These are phyloP conservation scores for Megaustenia siamemsis DNA, from an alignment of 2,888 invertebrate species.

Conservation along the genomic window DNA sequence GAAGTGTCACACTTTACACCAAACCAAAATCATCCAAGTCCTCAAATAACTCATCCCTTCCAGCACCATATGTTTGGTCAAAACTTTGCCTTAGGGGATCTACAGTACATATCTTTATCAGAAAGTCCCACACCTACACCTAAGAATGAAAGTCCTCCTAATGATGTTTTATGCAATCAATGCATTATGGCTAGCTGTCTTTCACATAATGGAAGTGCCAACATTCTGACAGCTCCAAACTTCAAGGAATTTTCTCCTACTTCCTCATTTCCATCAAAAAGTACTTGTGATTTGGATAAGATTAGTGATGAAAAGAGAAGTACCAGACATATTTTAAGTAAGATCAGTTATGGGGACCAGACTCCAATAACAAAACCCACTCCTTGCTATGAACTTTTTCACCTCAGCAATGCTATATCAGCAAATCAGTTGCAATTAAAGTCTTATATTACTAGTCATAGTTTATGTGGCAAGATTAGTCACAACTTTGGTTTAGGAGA, in stretches of 20 bases:
- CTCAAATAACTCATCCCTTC: not conserved
- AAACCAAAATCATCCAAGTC: not conserved
- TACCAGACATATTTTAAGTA: not conserved
- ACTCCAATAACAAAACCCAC: slow-evolving; percentile 13
- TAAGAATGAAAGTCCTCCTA: not conserved
- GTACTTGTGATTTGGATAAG: slow-evolving; percentile 32
- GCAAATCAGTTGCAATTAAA: not conserved
- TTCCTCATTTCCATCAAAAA: not conserved
- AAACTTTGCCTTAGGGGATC: not conserved
- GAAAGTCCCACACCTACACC: not conserved
- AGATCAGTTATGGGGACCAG: slow-evolving; percentile 10
- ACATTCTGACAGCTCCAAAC: not conserved
- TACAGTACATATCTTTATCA: not conserved
- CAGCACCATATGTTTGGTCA: slow-evolving; percentile 5
- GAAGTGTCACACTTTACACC: slow-evolving; percentile 19
- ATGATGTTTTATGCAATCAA: not conserved
- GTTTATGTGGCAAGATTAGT: not conserved
- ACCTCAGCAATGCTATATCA: slow-evolving; percentile 28
- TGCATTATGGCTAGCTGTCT: not conserved
- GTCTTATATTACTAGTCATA: slow-evolving; percentile 6
- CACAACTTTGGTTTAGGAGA: not conserved
- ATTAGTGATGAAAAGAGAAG: not conserved
- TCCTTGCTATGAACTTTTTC: slow-evolving; percentile 14
- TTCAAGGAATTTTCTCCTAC: not conserved
- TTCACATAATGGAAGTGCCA: not conserved